These are phyloP conservation scores for Himantopus leucocephalus DNA, from an alignment of 2,113 vertebrate species.

Conservation along the genomic window DNA sequence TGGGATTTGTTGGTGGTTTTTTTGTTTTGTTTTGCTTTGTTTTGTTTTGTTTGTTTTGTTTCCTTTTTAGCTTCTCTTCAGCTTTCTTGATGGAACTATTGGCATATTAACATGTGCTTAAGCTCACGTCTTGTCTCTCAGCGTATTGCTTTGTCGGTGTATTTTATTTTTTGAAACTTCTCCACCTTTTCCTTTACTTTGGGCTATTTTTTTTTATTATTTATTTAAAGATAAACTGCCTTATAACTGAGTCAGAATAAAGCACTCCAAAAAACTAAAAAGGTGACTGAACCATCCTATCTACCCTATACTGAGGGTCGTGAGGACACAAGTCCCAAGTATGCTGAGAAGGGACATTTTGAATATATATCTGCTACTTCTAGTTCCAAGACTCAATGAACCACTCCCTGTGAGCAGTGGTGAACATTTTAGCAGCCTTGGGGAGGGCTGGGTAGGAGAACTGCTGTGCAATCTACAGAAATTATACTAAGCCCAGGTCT, in stretches of 20 bases:
- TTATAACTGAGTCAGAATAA: neutral
- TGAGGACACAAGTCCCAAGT: neutral
- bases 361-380: neutral
- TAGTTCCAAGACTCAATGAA: neutral
- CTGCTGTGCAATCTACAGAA: neutral
- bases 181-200: neutral
- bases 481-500: neutral
- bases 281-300: neutral
- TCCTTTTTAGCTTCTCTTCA: neutral
- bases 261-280: neutral
- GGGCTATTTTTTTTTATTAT: neutral
- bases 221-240: neutral
- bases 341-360: neutral
- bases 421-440: neutral
- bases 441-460: neutral
- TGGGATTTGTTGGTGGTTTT: neutral
- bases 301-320: neutral
- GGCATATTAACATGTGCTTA: neutral
- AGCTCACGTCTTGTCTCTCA: neutral
- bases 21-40: neutral
- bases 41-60: neutral
- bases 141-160: neutral
- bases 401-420: neutral
- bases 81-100: neutral
- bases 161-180: neutral